phyloP scores from a whole-genome alignment of 1,140 invertebrate genomes.

The Neomicropteryx cornuta region DNA sequence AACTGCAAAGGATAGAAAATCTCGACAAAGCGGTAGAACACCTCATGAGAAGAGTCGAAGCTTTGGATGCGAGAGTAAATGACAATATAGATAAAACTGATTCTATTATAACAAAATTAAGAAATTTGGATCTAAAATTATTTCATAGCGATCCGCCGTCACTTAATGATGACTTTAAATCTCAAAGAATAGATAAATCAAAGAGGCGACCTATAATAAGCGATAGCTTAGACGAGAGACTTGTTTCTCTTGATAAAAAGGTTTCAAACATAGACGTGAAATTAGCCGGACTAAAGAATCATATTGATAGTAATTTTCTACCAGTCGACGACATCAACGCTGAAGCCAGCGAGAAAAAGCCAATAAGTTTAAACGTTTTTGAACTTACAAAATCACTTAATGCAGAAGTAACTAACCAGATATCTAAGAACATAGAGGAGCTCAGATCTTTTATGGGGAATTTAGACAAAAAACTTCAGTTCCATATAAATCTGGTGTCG shows the following conservation, averaged over 20 bases:
- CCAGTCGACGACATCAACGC: constrained; percentile 70
- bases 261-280: constrained; percentile 72
- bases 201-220: constrained; percentile 15
- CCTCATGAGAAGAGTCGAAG: constrained; percentile 70
- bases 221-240: constrained; percentile 45
- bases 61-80: constrained; percentile 63
- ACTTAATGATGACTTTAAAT: constrained; percentile 7
- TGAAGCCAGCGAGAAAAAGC: constrained; percentile 75
- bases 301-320: constrained; percentile 70
- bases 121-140: constrained; percentile 58
- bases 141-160: too few species aligned
- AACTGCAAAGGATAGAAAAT: constrained; percentile 76
- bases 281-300: constrained; percentile 63
- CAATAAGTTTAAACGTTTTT: constrained; percentile 64
- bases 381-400: constrained; percentile 70
- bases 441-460: constrained; percentile 60
- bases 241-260: constrained; percentile 65
- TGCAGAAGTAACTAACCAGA: constrained; percentile 61
- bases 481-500: constrained; percentile 71
- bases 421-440: constrained; percentile 62
- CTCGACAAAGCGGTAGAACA: constrained; percentile 76
- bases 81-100: constrained; percentile 78
- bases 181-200: constrained; percentile 14
- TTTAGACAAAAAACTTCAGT: constrained; percentile 72
- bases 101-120: constrained; percentile 61